Conservation (phyloP, 2,113 vertebrate species). For the Perccottus glenii region DNA sequence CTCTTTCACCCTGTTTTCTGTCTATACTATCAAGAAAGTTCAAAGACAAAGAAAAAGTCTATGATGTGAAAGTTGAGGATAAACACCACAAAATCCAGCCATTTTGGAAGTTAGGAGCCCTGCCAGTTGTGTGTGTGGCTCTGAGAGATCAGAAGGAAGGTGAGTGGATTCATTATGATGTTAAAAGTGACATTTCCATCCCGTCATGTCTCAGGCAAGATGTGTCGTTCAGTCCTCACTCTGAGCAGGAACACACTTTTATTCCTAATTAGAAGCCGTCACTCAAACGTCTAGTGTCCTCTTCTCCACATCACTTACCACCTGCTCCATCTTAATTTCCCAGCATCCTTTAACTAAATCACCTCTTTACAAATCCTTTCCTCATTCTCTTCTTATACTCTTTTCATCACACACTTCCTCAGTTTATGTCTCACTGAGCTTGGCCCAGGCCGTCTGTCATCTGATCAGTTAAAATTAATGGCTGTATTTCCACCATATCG, state of each 20-base stretch:
- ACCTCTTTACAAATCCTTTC: slow-evolving; percentile 11
- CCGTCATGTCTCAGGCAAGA: slow-evolving; percentile 30
- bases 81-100: too few species aligned
- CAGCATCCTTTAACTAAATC: slow-evolving; percentile 5
- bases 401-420: slow-evolving; percentile 1
- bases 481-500: slow-evolving; percentile 69
- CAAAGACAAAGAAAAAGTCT: too few species aligned
- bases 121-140: slow-evolving; percentile 3
- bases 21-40: too few species aligned
- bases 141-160: slow-evolving; percentile 22
- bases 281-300: slow-evolving; percentile 6
- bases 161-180: slow-evolving; percentile 24
- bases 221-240: slow-evolving; percentile 34
- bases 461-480: slow-evolving; percentile 72
- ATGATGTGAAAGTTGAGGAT: too few species aligned
- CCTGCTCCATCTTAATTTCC: slow-evolving; percentile 20
- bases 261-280: slow-evolving; percentile 54
- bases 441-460: slow-evolving; percentile 44
- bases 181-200: slow-evolving; percentile 56
- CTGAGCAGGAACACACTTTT: slow-evolving; percentile 32
- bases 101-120: too few species aligned
- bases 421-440: slow-evolving; percentile 3
- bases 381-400: neutral
- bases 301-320: slow-evolving; percentile 9
- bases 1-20: too few species aligned